Evolutionary conservation across 2,888 invertebrate species (phyloP), one percentile per base, ranked within the genome.

Genomic region (Amorpha juglandis): DNA sequence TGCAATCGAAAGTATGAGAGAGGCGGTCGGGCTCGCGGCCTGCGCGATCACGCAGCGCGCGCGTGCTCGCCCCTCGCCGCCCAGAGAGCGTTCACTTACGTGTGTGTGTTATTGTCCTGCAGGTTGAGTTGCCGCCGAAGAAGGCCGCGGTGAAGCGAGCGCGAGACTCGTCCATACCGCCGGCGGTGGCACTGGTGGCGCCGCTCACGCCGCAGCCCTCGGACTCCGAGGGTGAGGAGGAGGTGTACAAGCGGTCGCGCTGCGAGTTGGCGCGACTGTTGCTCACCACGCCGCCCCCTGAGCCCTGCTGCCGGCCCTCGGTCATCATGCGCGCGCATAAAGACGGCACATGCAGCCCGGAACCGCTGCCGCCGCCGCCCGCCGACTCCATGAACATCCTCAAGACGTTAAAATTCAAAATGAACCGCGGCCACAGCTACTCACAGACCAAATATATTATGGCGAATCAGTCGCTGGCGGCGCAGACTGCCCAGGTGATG

Each of bases 251-350:
- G 75, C 83, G 87, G 63, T 83, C 89, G 47, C 88, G 89, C 65
- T 90, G 94, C 77, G 95, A 95, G 81, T 86, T 95, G 76, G 94
- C 94, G 71, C 88, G 94, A 68, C 84, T 93, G 72, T 87, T 95
- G 67, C 86, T 94, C 70, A 90, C 93, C 73, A 94, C 94, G 69
- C 95, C 95, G 55, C 95, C 95, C 21, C 95, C 95, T 8, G 94
- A 91, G 82, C 87, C 88, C 68, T 79, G 94, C 89, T 67, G 89
- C 87, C 70, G 94, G 78, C 85, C 95, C 42, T 97, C 97, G 12
- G 98, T 98, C 72, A 98, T 98, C 74, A 98, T 97, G 97, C 95
- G 95, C 74, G 97, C 97, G 8, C 96, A 96, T 84, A 96, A 96
- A 70, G 96, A 97, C 81, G 98, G 97, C 53, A 96, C 96, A 47